These are phyloP conservation scores for Luffia ferchaultella DNA, from an alignment of 2,888 invertebrate species.

Conservation along the genomic window DNA sequence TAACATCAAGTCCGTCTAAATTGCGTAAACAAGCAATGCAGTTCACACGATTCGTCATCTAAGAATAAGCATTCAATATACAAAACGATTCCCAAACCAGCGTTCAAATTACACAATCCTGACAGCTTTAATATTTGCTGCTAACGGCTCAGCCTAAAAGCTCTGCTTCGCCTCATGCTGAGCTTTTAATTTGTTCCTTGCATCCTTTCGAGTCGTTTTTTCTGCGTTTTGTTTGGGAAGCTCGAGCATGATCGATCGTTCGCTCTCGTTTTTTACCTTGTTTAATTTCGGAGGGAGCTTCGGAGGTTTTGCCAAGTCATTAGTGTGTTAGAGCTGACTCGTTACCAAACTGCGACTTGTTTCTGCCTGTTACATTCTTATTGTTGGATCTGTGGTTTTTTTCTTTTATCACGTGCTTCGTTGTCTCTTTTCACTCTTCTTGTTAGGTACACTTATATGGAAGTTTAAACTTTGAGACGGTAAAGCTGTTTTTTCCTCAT, in stretches of 20 bases:
- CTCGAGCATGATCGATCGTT: conserved; percentile 56
- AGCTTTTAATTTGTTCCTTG: conserved; percentile 63
- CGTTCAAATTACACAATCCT: conserved; percentile 59
- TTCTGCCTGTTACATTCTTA: not conserved
- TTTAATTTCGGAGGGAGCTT: conserved; percentile 56
- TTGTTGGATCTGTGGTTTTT: conserved; percentile 18
- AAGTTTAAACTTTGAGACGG: too few relatives aligned
- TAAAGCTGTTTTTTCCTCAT: too few relatives aligned
- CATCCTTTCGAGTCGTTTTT: conserved; percentile 55
- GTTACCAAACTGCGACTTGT: conserved; percentile 5
- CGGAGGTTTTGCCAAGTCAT: conserved; percentile 58
- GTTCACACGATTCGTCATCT: not conserved
- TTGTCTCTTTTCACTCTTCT: conserved; percentile 32
- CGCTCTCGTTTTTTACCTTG: conserved; percentile 53
- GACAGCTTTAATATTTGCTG: conserved; percentile 63
- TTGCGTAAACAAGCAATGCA: too few relatives aligned
- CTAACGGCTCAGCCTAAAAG: conserved; percentile 25
- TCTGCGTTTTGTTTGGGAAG: conserved; percentile 53
- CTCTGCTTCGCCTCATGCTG: conserved; percentile 47
- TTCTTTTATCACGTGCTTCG: conserved; percentile 31
- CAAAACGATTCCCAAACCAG: conserved; percentile 51
- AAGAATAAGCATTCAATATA: conserved; percentile 43
- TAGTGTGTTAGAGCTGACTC: conserved; percentile 28
- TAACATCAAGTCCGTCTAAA: too few relatives aligned
- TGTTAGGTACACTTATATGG: conserved; percentile 20